Conservation (phyloP, 2,888 invertebrate species). For the Mystacides longicornis region DNA sequence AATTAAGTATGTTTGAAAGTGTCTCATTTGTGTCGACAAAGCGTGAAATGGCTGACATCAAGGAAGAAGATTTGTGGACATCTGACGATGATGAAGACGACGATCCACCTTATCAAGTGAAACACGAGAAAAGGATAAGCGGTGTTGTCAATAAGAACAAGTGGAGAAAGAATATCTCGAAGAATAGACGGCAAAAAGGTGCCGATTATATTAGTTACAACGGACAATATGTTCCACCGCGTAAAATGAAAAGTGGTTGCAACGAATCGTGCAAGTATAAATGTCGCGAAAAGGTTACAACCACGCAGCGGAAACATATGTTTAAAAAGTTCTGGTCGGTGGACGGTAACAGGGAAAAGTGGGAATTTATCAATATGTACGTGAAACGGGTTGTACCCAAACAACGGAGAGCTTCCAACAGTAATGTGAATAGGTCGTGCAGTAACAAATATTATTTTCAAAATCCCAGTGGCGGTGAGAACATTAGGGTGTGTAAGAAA, state of each 20-base stretch:
- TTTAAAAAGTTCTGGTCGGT: background rate
- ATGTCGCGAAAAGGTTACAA: background rate
- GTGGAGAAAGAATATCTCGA: background rate
- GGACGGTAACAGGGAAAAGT: background rate
- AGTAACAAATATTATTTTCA: background rate
- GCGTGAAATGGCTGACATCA: background rate
- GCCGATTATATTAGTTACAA: background rate
- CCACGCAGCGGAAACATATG: background rate
- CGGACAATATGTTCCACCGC: background rate
- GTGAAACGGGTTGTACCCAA: background rate
- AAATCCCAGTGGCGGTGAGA: background rate
- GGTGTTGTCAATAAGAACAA: background rate
- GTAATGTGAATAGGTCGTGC: background rate
- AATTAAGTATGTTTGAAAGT: background rate
- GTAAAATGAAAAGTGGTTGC: background rate
- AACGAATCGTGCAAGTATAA: background rate
- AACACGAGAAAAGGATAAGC: background rate
- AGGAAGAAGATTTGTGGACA: background rate
- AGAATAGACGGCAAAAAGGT: background rate
- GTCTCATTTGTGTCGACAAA: background rate
- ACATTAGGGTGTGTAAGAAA: background rate
- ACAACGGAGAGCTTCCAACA: background rate
- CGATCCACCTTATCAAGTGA: background rate
- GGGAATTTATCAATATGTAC: background rate
- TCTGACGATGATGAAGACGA: background rate